phyloP scores from a whole-genome alignment of 2,113 vertebrate genomes.

The Echinops telfairi region DNA sequence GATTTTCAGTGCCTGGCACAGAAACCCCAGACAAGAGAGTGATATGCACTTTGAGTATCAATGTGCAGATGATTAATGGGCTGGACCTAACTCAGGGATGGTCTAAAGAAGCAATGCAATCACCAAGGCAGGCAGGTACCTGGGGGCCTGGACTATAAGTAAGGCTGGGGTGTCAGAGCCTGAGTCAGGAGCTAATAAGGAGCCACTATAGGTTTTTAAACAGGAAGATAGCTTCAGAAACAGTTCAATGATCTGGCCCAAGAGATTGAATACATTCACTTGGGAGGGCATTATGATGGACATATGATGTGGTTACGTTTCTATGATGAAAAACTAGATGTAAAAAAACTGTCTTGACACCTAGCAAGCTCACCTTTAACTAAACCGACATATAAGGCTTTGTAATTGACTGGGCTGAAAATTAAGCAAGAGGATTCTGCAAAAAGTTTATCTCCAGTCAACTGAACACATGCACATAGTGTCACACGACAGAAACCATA shows the following conservation, averaged over 20 bases:
- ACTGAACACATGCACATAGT: neutral
- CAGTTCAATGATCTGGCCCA: neutral
- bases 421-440: neutral
- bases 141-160: neutral
- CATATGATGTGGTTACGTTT: neutral
- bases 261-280: neutral
- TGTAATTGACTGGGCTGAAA: neutral
- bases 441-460: neutral
- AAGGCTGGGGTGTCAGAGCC: neutral
- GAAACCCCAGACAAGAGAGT: neutral
- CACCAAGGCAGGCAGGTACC: neutral
- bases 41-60: neutral
- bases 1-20: neutral
- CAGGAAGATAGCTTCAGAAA: constrained; percentile 16
- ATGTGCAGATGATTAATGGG: neutral
- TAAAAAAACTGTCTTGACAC: neutral
- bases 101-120: neutral
- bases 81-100: neutral
- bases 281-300: neutral
- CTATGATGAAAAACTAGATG: constrained; percentile 21
- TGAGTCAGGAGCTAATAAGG: neutral
- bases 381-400: constrained; percentile 1
- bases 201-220: neutral
- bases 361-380: constrained; percentile 23
- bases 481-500: neutral